These are phyloP conservation scores for Chondrosia reniformis DNA, from an alignment of 37 sponge, comb jelly and placozoan genomes.

Conservation along the genomic window DNA sequence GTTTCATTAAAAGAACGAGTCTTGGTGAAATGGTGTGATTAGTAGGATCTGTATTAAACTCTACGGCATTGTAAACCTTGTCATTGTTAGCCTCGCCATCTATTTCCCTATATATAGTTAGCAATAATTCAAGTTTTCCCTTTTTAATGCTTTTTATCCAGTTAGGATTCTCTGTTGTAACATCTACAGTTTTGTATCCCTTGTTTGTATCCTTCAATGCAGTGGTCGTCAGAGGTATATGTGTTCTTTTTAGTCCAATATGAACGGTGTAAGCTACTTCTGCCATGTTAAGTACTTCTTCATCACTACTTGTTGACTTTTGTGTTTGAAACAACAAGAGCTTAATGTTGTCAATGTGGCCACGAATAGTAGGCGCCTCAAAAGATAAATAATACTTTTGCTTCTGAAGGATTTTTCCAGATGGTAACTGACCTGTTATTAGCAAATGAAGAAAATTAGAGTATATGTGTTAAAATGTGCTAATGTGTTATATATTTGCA, in stretches of 20 bases:
- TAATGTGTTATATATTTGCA: too few relatives aligned
- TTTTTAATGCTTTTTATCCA: not conserved
- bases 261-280: not conserved
- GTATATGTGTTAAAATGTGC: too few relatives aligned
- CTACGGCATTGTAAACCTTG: not conserved
- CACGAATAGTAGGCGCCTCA: not conserved
- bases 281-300: not conserved
- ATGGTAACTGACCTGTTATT: not conserved
- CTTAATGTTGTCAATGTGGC: not conserved
- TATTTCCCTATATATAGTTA: not conserved
- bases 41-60: not conserved
- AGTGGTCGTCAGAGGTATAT: not conserved
- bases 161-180: slow-evolving; percentile 12
- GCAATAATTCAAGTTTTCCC: not conserved
- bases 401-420: not conserved
- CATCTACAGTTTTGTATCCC: slow-evolving; percentile 1
- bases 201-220: not conserved
- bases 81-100: too few relatives aligned
- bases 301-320: not conserved
- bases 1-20: not conserved
- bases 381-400: not conserved
- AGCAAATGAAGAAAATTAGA: too few relatives aligned
- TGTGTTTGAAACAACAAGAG: not conserved
- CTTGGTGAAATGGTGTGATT: not conserved
- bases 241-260: not conserved